Evolutionary conservation across 2,113 vertebrate species (phyloP), one percentile per base, ranked within the genome.

Genomic region (Ochotona princeps): DNA sequence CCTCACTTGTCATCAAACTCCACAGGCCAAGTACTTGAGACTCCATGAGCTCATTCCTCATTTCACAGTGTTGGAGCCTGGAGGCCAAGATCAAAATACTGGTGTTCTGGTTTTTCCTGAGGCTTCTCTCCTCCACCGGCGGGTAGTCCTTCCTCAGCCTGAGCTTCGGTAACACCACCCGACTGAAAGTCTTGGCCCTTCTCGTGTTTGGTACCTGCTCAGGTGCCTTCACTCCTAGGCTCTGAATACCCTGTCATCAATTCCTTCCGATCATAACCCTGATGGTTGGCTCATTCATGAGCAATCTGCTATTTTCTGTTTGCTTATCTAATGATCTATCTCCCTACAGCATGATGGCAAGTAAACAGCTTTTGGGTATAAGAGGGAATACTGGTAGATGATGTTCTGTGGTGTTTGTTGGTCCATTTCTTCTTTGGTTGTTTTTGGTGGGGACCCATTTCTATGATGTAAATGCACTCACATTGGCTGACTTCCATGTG

Each of bases 371-470:
- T 73, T 73, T 20, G 60, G 30, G 38, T 49, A 2, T 10, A 63
- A 32, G 78, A 5, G 2, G 28, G 1, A 0, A n/a, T 18, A 10
- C 26, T 5, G n/a, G 38, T 7, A 25, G 2, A 25, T 23, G 54
- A 28, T 38, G 70, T 54, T 12, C 54, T 57, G 5, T 15, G 17
- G 47, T 8, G 5, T 32, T 57, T 30, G 54, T 57, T 57, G 14
- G 2, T 44, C 44, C 57, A 20, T 60, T 26, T 66, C 57, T 20
- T 57, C 18, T 57, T 57, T 57, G 14, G 4, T 57, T 57, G 14
- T 57, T 83, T 54, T 12, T 15, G 17, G 47, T 8, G 5, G 28
- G 44, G 25, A 1, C 54, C 44, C 57, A 15, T 60, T 26, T 73
- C 57, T 20, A 47, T 79, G 32, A 44, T 49, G 25, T 25, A 83